Conservation (phyloP, 2,113 vertebrate genomes). For the Lycaon pictus region DNA sequence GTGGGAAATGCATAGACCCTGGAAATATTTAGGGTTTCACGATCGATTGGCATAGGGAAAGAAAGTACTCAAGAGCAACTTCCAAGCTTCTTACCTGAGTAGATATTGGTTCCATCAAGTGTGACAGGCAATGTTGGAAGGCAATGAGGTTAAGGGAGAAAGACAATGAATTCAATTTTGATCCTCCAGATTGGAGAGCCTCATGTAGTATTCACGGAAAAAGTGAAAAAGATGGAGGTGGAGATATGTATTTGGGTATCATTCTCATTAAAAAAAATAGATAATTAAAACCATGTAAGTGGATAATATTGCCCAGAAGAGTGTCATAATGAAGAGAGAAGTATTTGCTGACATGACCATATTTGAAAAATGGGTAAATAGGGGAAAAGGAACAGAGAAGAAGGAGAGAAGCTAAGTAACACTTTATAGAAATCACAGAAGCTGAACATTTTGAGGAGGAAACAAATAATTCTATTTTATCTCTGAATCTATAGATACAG, state of each 20-base stretch:
- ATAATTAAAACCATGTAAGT: background rate
- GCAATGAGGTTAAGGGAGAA: background rate
- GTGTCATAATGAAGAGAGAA: background rate
- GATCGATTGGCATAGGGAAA: too few relatives aligned
- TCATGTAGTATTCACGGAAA: background rate
- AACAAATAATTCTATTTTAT: background rate
- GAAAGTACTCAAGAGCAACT: background rate
- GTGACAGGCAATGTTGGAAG: background rate
- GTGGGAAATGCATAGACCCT: background rate
- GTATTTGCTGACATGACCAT: background rate
- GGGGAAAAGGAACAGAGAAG: background rate
- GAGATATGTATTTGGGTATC: background rate
- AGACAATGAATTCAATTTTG: background rate
- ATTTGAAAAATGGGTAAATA: background rate
- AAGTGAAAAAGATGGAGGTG: background rate
- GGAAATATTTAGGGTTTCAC: background rate
- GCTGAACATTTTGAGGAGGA: background rate
- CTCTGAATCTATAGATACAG: background rate
- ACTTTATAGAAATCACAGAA: background rate
- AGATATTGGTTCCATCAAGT: background rate
- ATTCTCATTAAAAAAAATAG: constrained; percentile 4
- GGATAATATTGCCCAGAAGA: background rate
- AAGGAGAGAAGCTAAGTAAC: background rate
- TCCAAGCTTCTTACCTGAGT: background rate
- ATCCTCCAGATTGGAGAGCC: background rate